Base-by-base conservation (phyloP, 2,797 vertebrate genomes). In the Peromyscus eremicus region DNA sequence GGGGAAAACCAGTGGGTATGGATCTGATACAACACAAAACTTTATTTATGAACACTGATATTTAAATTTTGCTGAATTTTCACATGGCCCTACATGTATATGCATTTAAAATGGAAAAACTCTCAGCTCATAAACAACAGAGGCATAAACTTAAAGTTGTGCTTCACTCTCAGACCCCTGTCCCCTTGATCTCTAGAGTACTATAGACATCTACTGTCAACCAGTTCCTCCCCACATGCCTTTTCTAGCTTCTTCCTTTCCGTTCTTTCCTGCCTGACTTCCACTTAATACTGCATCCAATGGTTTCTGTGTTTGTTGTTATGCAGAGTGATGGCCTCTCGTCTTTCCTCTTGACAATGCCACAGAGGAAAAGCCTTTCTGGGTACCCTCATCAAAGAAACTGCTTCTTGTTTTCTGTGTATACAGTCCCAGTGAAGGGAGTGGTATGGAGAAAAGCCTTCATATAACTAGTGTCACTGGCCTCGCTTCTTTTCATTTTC, bases 51-150 rank as follows among this genome's bases (percentile, higher is more conserved):
- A 46, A 64, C 10, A 13, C 62, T 88, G 70, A 64, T 19, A 91
- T 57, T 93, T 55, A 40, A 93, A 90, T 88, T 64, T 46, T 25
- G n/a, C 32, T 12, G 77, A n/a, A 70, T 95, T 88, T 94, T 94
- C 71, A 83, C 1, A 70, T 2, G 60, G 68, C 52, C 43, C 46
- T 60, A 75, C 71, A 64, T 92, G 62, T 57, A 14, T 21, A 7
- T 62, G 64, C 13, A 71, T 34, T 95, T 92, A 70, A 91, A 66
- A 34, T 76, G 29, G 55, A 93, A 89, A 94, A 80, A 93, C 87
- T 19, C n/a, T 34, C 40, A 62, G 57, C 55, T 80, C 3, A 0
- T n/a, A 12, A 49, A 6, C 12, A 13, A 6, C 27, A 37, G 0
- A 49, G 19, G 49, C 66, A 21, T 8, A 86, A 71, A 43, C 12